Evolutionary conservation across 2,113 vertebrate species (phyloP).

Genomic region (Megaceryle torquata): DNA sequence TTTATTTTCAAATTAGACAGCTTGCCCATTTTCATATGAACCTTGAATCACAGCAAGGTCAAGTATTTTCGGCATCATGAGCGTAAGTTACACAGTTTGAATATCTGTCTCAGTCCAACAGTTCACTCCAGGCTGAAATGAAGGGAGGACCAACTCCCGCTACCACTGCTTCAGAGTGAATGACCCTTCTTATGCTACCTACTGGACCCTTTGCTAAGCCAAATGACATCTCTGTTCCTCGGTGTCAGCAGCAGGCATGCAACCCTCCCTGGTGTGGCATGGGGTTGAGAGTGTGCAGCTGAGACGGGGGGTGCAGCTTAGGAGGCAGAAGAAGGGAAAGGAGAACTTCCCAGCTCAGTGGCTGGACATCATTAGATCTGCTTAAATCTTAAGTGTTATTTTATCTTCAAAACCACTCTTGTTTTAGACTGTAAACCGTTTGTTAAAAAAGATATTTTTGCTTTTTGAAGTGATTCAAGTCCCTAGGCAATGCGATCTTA

Average conservation of each 20-base stretch:
- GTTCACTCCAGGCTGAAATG: background rate
- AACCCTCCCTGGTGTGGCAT: background rate
- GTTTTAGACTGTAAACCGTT: background rate
- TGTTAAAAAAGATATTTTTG: background rate
- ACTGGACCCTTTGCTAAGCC: background rate
- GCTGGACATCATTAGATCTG: background rate
- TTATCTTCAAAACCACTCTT: background rate
- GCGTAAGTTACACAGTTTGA: background rate
- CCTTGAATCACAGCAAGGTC: background rate
- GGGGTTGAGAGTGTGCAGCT: background rate
- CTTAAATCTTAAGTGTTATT: background rate
- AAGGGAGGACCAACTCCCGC: rapidly evolving
- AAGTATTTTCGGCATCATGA: background rate
- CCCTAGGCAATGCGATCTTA: background rate
- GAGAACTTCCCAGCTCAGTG: background rate
- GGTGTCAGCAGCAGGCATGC: rapidly evolving
- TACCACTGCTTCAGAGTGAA: background rate
- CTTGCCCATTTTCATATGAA: background rate
- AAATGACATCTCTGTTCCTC: background rate
- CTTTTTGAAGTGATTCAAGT: background rate
- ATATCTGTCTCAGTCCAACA: background rate
- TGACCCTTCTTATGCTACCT: background rate
- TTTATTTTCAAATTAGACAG: background rate
- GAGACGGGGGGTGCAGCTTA: background rate
- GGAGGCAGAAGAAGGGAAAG: background rate